phyloP scores from a whole-genome alignment of 2,888 invertebrate species.

The Phania funesta region DNA sequence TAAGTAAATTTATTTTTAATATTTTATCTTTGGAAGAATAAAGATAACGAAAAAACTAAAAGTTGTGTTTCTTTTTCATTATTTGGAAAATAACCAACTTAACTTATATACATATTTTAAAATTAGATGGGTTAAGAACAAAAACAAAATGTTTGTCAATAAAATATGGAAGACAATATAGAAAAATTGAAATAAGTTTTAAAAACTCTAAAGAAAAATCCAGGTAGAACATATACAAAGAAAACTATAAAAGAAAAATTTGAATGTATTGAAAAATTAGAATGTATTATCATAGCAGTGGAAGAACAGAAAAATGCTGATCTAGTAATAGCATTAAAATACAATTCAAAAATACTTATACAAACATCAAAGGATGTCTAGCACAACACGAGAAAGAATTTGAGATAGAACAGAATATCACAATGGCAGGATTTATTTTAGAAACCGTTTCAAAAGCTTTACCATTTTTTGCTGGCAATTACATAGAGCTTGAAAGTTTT shows the following conservation, averaged over 20 bases:
- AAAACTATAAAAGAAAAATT: too few species aligned
- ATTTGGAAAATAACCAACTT: too few species aligned
- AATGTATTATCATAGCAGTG: not conserved
- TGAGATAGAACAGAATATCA: not conserved
- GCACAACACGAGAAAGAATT: too few species aligned
- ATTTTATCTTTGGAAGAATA: too few species aligned
- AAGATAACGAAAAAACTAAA: too few species aligned
- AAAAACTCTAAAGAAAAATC: not conserved
- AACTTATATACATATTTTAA: too few species aligned
- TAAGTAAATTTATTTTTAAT: too few species aligned
- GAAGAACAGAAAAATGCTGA: not conserved
- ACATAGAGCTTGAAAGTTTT: not conserved
- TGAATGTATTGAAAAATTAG: not conserved
- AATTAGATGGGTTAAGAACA: not conserved
- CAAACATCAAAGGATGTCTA: too few species aligned
- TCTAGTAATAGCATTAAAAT: too few species aligned
- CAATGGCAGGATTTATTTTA: not conserved
- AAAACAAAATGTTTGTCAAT: not conserved
- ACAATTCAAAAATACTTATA: too few species aligned
- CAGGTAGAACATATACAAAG: not conserved
- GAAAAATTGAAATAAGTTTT: not conserved
- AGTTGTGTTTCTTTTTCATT: too few species aligned
- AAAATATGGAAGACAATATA: not conserved
- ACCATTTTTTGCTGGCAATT: not conserved
- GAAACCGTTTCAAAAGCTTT: not conserved